Evolutionary conservation across 2,113 vertebrate genomes (phyloP), one percentile per base, ranked within the genome.

Genomic region (Nematolebias whitei): DNA sequence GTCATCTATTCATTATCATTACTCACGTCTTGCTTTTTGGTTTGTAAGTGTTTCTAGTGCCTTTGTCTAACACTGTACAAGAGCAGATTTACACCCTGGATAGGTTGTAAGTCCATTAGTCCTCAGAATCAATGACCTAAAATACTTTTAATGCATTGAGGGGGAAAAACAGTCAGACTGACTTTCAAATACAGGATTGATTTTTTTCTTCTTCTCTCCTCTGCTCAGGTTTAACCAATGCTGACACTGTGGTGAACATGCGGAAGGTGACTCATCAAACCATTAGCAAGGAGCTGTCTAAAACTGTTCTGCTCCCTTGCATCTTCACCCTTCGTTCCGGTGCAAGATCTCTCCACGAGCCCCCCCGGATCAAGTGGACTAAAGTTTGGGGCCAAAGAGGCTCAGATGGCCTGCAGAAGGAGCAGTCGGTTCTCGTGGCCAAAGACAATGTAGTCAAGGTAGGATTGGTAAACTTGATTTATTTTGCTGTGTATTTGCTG

Each of bases 361-460:
- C 92, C 0, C 96, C 97, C 1, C 93, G 97, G 12, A 89, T 99
- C 90, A 99, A 98, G 82, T 99, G 97, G 97, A 97, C 95, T 84
- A 96, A 96, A 63, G 94, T 98, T 47, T 95, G 93, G 91, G 93
- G 95, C 0, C 95, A 95, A 2, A 71, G 76, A 0, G 91, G 92
- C 22, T 86, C 88, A 0, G 92, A 92, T 0, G 95, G 95, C 6
- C 91, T 91, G 47, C 88, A 95, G 82, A 93, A 94, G 80, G 95
- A 97, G 12, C 53, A 92, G 78, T 92, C 96, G 0, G 92, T 99
- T 54, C 89, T 98, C 60, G 96, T 99, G 79, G 96, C 97, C 86
- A 96, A 96, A 92, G 96, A 96, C 77, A 96, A 95, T 1, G 93
- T 92, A 23, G 94, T 98, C 59, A 95, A 96, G 90, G 94, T 91